Evolutionary conservation across 2,113 vertebrate genomes (phyloP).

Genomic region (Alethe castanea): DNA sequence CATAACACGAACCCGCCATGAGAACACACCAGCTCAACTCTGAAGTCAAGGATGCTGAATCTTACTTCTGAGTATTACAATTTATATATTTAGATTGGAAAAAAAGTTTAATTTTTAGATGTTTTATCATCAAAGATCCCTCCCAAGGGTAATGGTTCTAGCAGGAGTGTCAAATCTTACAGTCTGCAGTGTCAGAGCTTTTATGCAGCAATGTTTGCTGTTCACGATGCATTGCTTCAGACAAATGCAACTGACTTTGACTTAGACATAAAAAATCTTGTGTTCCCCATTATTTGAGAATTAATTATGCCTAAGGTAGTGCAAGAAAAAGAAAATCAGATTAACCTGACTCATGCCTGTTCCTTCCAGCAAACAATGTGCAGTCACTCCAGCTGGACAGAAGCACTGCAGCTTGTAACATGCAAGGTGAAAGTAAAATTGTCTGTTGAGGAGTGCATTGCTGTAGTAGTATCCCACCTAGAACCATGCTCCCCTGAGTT

Average conservation of each 20-base stretch:
- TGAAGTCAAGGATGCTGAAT: not conserved
- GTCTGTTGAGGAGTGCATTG: not conserved
- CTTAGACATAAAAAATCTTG: not conserved
- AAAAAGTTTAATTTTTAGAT: not conserved
- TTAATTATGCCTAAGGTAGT: not conserved
- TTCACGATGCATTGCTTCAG: not conserved
- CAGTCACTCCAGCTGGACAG: not conserved
- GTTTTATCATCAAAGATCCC: not conserved
- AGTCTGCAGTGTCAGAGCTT: not conserved
- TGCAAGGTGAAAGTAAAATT: not conserved
- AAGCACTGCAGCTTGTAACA: not conserved
- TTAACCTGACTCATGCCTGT: not conserved
- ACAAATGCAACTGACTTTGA: not conserved
- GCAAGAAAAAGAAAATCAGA: not conserved
- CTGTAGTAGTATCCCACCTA: not conserved
- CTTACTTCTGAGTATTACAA: not conserved
- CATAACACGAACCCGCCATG: not conserved
- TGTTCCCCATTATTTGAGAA: not conserved
- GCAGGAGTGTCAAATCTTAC: not conserved
- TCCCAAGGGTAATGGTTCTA: not conserved
- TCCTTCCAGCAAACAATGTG: not conserved
- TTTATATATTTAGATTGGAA: not conserved
- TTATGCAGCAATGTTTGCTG: not conserved
- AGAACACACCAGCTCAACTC: not conserved
- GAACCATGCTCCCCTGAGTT: not conserved